Evolutionary conservation across 2,888 invertebrate species (phyloP), one percentile per base, ranked within the genome.

Genomic region (Rhabditoides inermis): DNA sequence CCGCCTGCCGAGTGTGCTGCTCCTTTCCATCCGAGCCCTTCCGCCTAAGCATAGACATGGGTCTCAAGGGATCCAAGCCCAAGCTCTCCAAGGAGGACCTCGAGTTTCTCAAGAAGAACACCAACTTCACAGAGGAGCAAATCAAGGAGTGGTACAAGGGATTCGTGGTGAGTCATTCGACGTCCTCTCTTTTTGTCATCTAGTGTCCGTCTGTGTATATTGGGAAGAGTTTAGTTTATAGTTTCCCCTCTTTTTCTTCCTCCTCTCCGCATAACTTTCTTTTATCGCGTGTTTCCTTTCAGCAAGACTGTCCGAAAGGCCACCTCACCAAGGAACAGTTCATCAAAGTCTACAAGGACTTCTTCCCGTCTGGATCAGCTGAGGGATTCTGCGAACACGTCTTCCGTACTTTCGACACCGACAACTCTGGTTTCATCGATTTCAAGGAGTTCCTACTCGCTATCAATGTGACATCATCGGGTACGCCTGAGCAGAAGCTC

Each of bases 81-180:
- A 76, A 76, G 60, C 63, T 76, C 27, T 73, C 73, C 55, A 76
- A 76, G 54, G 95, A 95, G 81, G 98, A 98, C 78, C 87, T 98
- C 86, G 91, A 94, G 78, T 98, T 95, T 82, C 84, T 98, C 70
- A 92, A 92, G 81, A 86, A 88, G 66, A 91, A 95, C 81, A 98
- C 95, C 59, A 86, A 91, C 69, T 98, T 98, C 80, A 91, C 92
- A 75, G 95, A 98, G 81, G 88, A 88, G 71, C 94, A 95, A 76
- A 98, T 98, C 80, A 94, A 94, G 80, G 94, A 95, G 82, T 98
- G 95, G 95, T 95, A 98, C 82, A 92, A 94, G 82, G 95, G 95
- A 66, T 98, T 95, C 79, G 92, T 94, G 88, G 94, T 94, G 82
- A 84, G 84, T 80, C 6, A 32, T 51, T 54, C n/a, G 25, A n/a